These are phyloP conservation scores for Prosapia bicincta DNA, from an alignment of 2,888 invertebrate species.

Conservation along the genomic window DNA sequence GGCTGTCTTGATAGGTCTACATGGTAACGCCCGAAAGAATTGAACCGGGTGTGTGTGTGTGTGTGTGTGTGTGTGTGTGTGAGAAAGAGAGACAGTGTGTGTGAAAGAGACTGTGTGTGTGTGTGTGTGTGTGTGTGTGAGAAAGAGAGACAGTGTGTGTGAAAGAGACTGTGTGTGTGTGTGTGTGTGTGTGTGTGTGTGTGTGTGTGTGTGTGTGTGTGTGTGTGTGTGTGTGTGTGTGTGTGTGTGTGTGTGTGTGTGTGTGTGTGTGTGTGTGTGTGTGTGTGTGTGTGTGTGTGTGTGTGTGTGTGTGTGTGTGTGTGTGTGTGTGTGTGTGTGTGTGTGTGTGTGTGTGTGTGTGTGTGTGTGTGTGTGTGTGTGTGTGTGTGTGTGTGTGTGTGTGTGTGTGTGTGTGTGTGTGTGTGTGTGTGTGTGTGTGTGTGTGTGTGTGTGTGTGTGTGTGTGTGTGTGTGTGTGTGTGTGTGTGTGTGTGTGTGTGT, in stretches of 20 bases:
- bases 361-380: slow-evolving; percentile 5
- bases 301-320: slow-evolving; percentile 5
- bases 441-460: slow-evolving; percentile 5
- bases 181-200: slow-evolving; percentile 5
- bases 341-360: slow-evolving; percentile 5
- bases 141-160: not conserved
- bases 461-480: slow-evolving; percentile 5
- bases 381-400: slow-evolving; percentile 5
- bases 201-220: slow-evolving; percentile 5
- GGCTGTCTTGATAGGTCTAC: no score
- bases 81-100: not conserved
- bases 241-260: slow-evolving; percentile 5
- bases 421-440: slow-evolving; percentile 3
- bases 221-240: slow-evolving; percentile 5
- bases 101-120: not conserved
- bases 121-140: slow-evolving; percentile 3
- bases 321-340: slow-evolving; percentile 5
- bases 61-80: slow-evolving; percentile 5
- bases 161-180: not conserved
- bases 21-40: no score
- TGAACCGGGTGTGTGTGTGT: not conserved
- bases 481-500: slow-evolving; percentile 5
- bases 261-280: slow-evolving; percentile 5
- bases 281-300: slow-evolving; percentile 5
- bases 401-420: slow-evolving; percentile 5